Evolutionary conservation across 2,888 invertebrate genomes (phyloP), one percentile per base, ranked within the genome.

Genomic region (Tineola bisselliella): DNA sequence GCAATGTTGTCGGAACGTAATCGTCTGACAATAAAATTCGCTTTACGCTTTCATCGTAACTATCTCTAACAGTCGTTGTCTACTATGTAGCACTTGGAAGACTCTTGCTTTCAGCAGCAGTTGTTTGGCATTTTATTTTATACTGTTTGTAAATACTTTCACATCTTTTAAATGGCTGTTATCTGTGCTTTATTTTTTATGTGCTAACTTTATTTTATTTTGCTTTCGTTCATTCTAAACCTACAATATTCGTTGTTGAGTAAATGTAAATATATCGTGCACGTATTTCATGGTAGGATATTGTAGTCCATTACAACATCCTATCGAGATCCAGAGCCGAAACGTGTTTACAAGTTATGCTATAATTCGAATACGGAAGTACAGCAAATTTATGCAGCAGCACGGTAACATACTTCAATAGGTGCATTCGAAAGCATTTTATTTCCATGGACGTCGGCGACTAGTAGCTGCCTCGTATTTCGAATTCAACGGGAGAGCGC

Each of bases 331-430:
- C 68, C 68, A 70, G 75, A 72, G 76, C 76, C 76, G 65, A 76
- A 76, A 75, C 80, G 77, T 84, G 82, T 84, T 84, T 84, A 84
- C 84, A 84, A 82, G 79, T 83, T 82, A 82, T 81, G 80, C 79
- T 79, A 83, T 84, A 83, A 84, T 81, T 86, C 83, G 83, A 83
- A 83, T 77, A 77, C 74, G 76, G 76, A 77, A 74, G 70, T 77
- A 77, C 76, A 73, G 78, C 72, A 83, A 84, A 83, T 84, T 80
- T 83, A 84, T 84, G 80, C 83, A 73, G 75, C 73, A 72, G 74
- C 81, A 84, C 80, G 79, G 77, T 74, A 79, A 80, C 82, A 81
- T 76, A 81, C 83, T 81, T 82, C 76, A 82, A 84, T 81, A 73
- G 80, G 75, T 81, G 83, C 81, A 83, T 81, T 78, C 76, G 79